Conservation (phyloP, 2,113 vertebrate genomes). For the Isichthys henryi region DNA sequence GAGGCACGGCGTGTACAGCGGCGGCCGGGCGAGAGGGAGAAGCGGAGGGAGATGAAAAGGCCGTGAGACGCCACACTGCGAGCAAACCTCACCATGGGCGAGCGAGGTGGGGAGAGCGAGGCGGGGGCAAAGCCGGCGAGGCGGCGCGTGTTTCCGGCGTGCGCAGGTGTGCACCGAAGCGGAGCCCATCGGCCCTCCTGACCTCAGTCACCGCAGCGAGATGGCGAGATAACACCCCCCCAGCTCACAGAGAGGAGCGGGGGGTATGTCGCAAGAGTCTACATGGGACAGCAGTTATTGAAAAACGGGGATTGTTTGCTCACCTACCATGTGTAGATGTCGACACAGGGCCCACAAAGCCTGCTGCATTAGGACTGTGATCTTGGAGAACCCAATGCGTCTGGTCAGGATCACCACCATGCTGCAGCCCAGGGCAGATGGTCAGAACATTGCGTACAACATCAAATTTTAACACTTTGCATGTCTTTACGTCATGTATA, state of each 20-base stretch:
- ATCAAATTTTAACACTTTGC: neutral
- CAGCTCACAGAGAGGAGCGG: neutral
- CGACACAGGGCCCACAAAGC: neutral
- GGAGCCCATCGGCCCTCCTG: neutral
- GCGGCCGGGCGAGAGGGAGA: neutral
- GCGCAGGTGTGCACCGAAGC: neutral
- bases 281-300: neutral
- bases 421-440: neutral
- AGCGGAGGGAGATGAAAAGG: neutral
- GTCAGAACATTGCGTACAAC: neutral
- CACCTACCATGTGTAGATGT: neutral
- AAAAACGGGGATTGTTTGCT: neutral
- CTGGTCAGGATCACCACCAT: neutral
- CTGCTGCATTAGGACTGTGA: neutral
- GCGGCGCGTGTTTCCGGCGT: neutral
- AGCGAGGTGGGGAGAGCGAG: neutral
- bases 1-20: neutral
- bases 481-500: neutral
- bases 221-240: neutral
- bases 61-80: neutral
- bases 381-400: neutral
- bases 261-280: neutral
- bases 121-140: neutral
- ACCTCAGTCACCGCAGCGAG: slow-evolving; percentile 5
- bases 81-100: neutral